Base-by-base conservation (phyloP, 1,140 invertebrate species). In the Drosophila sucinea region DNA sequence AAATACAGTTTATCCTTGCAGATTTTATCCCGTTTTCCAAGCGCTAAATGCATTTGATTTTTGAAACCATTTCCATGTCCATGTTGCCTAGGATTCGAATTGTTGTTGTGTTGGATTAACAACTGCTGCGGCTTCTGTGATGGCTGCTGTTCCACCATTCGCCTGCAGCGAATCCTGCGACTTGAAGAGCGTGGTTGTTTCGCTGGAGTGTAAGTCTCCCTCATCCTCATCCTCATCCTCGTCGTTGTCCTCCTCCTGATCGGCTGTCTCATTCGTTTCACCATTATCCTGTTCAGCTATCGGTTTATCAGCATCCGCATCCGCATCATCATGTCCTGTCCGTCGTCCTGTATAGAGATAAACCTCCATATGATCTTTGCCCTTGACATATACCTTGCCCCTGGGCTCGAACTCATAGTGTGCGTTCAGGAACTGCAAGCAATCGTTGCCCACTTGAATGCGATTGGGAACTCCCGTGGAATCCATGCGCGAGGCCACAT, bases 401-500 rank as follows among this genome's bases (percentile, higher is more conserved):
- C 98, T 94, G 0, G 94, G 95, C 86, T 98, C 96, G 73, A 98
- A 96, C 57, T 95, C 94, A 83, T 97, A 98, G 51, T 92, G 92
- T 1, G 93, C 91, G n/a, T 93, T 92, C 0, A 98, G 92, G 3
- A 95, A 93, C 0, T 93, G 91, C 32, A 97, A 91, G 79, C 96
- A 96, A 44, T 95, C 94, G 81, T 95, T 95, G 1, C 96, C 95
- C 6, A 98, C 95, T 92, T 99, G 98, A 73, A 98, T 98, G 61
- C 95, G 93, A 63, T 97, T 96, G 4, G 95, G 94, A 1, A 98
- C 95, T 0, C 97, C 97, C 0, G 97, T 98, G 0, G 97, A 98
- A 90, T 99, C 98, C 98, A 97, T 99, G 61, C 98, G 93, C 3
- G 97, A 98, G 0, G 98, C 98, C 61, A 99, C 98, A 92, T 99